Evolutionary conservation across 2,797 vertebrate species (phyloP), one percentile per base, ranked within the genome.

Genomic region (Acrossocheilus wenchowensis): DNA sequence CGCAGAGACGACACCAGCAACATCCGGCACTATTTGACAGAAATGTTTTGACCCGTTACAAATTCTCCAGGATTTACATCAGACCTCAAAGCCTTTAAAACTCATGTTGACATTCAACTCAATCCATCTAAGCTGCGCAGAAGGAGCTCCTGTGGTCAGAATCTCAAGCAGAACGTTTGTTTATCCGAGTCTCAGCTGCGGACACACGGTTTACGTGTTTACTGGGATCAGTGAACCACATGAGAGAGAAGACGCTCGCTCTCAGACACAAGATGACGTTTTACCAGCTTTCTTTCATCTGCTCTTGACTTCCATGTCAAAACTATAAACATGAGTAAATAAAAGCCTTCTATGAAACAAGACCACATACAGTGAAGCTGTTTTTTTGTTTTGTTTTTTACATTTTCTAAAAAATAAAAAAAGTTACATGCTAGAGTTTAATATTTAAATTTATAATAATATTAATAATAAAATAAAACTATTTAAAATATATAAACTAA

Each of bases 211-310:
- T 77, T 75, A 64, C 23, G 3, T 82, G 74, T 88, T 84, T 72
- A 78, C 60, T 86, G 21, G 60, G 68, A 36, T 86, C 66, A 66
- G 43, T 30, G 54, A 84, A 82, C 43, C 50, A 82, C 73, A 78
- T 60, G 73, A 74, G 43, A 73, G 41, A 54, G 30, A 30, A 30
- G 30, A 30, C 30, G 30, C 30, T 30, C 30, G 30, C 30, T 30
- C 30, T 30, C 30, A 71, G 66, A 81, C 30, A 30, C 15, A 74
- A 45, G 41, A 66, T 19, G 34, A 14, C 0, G 4, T 41, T 64
- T 74, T 36, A 83, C 17, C 3, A 73, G 68, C 2, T 26, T 57
- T 6, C 68, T 82, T 43, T 72, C 48, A 82, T 83, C 81, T 34
- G 54, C 26, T 45, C 39, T 83, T 34, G 21, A 45, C 50, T 73